Percentiles rank a stretch among this genome's conserved stretches.
Evolutionary conservation across 2,888 invertebrate genomes (phyloP).

Genomic region (Notodonta dromedarius): DNA sequence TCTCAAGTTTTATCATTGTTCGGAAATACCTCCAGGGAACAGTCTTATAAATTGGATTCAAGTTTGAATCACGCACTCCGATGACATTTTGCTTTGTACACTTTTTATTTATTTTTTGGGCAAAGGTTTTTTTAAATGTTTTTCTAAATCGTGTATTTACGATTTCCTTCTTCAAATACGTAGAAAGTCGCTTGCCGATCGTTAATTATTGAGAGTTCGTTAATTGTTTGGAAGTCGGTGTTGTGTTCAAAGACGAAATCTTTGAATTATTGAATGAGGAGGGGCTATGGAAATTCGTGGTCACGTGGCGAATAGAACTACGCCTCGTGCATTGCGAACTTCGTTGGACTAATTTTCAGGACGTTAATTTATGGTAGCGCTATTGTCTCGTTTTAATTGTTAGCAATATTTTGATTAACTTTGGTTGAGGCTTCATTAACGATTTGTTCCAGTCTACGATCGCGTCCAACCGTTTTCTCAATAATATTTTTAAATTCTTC

Average conservation of each 20-base stretch:
- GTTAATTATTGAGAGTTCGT: slow-evolving; percentile 60
- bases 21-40: slow-evolving; percentile 74
- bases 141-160: slow-evolving; percentile 27
- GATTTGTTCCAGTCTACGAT: not conserved
- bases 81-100: slow-evolving; percentile 45
- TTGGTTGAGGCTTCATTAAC: slow-evolving; percentile 12
- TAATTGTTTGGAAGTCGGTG: slow-evolving; percentile 66
- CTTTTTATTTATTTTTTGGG: slow-evolving; percentile 31
- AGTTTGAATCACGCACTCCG: slow-evolving; percentile 71
- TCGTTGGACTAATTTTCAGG: slow-evolving; percentile 44
- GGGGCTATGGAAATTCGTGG: slow-evolving; percentile 50
- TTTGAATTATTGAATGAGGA: slow-evolving; percentile 68
- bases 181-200: slow-evolving; percentile 39
- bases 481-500: not conserved
- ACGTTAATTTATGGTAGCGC: slow-evolving; percentile 40
- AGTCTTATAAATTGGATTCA: slow-evolving; percentile 80
- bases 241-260: slow-evolving; percentile 56
- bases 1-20: slow-evolving; percentile 76
- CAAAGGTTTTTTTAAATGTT: slow-evolving; percentile 31
- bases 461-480: not conserved
- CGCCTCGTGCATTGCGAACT: slow-evolving; percentile 51
- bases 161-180: slow-evolving; percentile 34
- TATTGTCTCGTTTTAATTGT: slow-evolving; percentile 50
- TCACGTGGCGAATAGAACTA: slow-evolving; percentile 58
- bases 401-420: slow-evolving; percentile 21